Base-by-base conservation (phyloP, 2,888 invertebrate species). In the Synanthedon tipuliformis region DNA sequence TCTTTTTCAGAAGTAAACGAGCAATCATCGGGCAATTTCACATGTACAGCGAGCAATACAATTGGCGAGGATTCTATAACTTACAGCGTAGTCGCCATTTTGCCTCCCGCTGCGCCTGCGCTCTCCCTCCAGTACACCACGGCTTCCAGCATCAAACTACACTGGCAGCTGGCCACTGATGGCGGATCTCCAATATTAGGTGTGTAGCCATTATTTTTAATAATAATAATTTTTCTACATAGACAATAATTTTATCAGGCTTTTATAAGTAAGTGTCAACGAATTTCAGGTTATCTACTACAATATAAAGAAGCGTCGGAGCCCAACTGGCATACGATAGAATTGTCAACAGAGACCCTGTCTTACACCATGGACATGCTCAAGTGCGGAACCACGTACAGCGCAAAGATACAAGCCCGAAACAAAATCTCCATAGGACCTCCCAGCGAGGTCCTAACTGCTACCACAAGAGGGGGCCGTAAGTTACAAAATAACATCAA, bases 61-160 rank as follows among this genome's bases (percentile, higher is more conserved):
- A 92, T 94, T 64, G 96, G 96, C 12, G 92, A 92, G 63, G 96
- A 96, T 77, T 92, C 93, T 59, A 92, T 96, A 56, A 91, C 92
- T 53, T 95, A 95, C 76, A 89, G 90, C 49, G 89, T 96, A 59
- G 88, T 91, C 52, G 94, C 94, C 0, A 90, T 94, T 66, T 89
- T 93, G 73, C 91, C 93, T 27, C 95, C 95, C 0, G 87, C 87
- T 52, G 89, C 93, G 45, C 94, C 94, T 0, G 83, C 88, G 53
- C 86, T 94, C 52, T 91, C 92, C 53, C 88, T 94, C 12, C 92
- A 93, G 67, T 93, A 93, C 74, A 91, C 92, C 51, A 93, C 94
- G 10, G 89, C 92, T n/a, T 90, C 91, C 56, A 92, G 92, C 68
- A 90, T 93, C 66, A 90, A 91, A 62, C 80, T 94, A 53, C 85